Evolutionary conservation across 92 coral and sea anemone genomes (phyloP), one percentile per base, ranked within the genome.

Genomic region (Meandrina meandrites): DNA sequence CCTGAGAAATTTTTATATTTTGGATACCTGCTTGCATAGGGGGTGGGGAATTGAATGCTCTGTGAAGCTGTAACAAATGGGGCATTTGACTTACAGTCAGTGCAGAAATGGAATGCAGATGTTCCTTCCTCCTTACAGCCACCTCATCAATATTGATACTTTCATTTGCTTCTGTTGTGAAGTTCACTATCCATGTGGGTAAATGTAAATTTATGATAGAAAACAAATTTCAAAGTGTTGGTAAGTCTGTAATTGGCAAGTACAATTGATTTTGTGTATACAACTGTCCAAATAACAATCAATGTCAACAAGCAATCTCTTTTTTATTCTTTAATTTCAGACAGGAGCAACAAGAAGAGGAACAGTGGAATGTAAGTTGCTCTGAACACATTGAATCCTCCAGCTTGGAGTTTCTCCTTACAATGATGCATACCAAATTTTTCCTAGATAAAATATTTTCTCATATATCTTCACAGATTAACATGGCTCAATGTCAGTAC

Each of bases 401-500:
- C 68, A 24, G 68, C 67, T 22, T 60, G 1, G n/a, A 24, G 11
- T 4, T 58, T 6, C 68, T 27, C 30, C 15, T 5, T 24, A 24
- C 68, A 2, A 40, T 6, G 45, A 2, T 40, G 45, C 22, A 32
- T 19, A 35, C 47, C 47, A 71, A 34, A 70, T 30, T 27, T 18
- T 27, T 1, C 40, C 22, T 11, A 31, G 15, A 28, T 30, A 14
- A 2, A 5, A 69, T 16, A 69, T 16, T 69, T 15, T 47, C 8
- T 14, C 11, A 21, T 37, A 42, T 27, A 14, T 66, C 75, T 60
- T 56, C 66, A 14, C 81, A 94, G 98, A 82, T 79, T 40, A 89
- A 69, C 72, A 36, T 91, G 32, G 79, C 85, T 79, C 92, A 91
- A 40, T 84, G 90, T 57, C 86, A 84, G 81, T 67, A 89, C 66